Evolutionary conservation across 2,113 vertebrate species (phyloP).

Genomic region (Mesoclemmys tuberculata): DNA sequence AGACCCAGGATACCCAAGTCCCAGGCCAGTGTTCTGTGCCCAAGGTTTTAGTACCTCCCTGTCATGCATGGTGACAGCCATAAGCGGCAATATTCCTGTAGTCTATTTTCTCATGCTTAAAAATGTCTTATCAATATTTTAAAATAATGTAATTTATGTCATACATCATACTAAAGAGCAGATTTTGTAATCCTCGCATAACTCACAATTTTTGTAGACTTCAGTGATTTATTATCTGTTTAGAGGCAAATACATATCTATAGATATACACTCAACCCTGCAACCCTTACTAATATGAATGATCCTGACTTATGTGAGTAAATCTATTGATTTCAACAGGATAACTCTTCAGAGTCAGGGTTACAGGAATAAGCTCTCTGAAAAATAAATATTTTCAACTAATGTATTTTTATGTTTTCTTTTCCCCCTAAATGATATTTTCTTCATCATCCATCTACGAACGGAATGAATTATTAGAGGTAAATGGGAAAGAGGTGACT

Average conservation of each 20-base stretch:
- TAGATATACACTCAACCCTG: background rate
- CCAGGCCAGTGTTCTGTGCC: background rate
- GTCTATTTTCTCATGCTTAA: background rate
- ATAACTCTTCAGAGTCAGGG: background rate
- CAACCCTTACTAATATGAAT: background rate
- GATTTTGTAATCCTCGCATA: background rate
- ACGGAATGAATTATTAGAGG: slow-evolving; percentile 25
- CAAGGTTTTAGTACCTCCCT: fast-evolving
- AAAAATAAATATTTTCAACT: background rate
- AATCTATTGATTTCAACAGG: background rate
- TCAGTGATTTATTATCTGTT: background rate
- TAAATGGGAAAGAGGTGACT: background rate
- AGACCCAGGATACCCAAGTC: background rate
- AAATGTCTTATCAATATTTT: background rate
- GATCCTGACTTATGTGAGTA: fast-evolving
- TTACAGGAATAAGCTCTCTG: background rate
- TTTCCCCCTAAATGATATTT: slow-evolving; percentile 16
- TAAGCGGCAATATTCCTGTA: slow-evolving; percentile 3
- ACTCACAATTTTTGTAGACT: background rate
- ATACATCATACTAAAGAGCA: background rate
- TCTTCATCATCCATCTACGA: background rate
- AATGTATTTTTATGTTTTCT: background rate
- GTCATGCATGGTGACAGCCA: background rate
- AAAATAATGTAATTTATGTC: background rate
- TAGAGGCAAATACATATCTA: background rate